Conservation (phyloP, 2,113 vertebrate genomes). For the Calidris pugnax region DNA sequence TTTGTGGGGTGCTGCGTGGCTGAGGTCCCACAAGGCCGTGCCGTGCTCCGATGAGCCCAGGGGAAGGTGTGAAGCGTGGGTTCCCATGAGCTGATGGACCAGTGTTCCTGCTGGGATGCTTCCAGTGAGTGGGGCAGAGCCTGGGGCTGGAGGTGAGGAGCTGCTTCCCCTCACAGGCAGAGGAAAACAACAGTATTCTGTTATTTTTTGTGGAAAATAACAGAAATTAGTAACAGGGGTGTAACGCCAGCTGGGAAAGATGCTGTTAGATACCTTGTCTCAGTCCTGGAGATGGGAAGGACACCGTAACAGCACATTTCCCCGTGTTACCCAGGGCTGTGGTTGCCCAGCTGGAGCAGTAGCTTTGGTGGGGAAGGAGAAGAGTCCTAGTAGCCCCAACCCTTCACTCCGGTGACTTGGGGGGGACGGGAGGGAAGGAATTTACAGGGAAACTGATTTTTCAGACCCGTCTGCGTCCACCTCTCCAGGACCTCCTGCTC, state of each 20-base stretch:
- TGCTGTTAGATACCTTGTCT: not conserved
- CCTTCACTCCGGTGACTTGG: not conserved
- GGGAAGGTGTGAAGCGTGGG: not conserved
- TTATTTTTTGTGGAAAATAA: too few relatives aligned
- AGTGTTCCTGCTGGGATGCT: not conserved
- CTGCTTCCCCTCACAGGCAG: accelerated
- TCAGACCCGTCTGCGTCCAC: not conserved
- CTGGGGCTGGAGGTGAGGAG: not conserved
- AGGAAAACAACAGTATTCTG: not conserved
- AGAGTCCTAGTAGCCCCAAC: not conserved
- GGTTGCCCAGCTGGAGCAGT: not conserved
- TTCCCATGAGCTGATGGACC: accelerated
- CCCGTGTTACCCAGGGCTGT: accelerated
- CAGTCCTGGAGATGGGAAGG: not conserved
- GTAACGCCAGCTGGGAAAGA: not conserved
- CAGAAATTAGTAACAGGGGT: not conserved
- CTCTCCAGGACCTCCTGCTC: not conserved
- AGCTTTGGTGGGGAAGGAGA: not conserved
- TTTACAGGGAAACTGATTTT: not conserved
- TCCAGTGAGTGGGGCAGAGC: accelerated
- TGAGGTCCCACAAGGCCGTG: not conserved
- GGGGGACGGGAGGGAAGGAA: not conserved
- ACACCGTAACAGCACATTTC: not conserved
- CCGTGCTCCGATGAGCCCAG: not conserved
- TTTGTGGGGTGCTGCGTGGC: not conserved